Percentiles rank a stretch among this genome's conserved stretches.
phyloP scores from a whole-genome alignment of 2,797 vertebrate genomes.

The Hybognathus amarus region DNA sequence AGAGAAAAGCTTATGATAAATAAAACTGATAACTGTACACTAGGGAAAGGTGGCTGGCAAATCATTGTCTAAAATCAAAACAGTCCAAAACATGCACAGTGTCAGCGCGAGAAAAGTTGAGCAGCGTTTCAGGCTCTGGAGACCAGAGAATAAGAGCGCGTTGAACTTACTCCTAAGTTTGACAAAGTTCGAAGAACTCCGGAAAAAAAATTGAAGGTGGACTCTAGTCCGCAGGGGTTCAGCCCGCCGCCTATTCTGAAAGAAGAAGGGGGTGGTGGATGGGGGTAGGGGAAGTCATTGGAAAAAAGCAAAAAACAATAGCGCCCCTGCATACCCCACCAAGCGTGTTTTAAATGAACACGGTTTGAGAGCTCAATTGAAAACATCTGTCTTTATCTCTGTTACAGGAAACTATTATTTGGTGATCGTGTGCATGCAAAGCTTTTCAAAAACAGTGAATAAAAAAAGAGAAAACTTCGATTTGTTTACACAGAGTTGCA shows the following conservation, averaged over 20 bases:
- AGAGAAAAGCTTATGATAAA: constrained; percentile 71
- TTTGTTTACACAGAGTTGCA: not conserved
- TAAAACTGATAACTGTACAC: constrained; percentile 67
- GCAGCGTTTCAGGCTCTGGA: constrained; percentile 32
- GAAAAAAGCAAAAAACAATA: constrained; percentile 44
- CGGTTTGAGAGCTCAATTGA: not conserved
- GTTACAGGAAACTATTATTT: constrained; percentile 24
- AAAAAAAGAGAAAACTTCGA: not conserved
- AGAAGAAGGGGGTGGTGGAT: constrained; percentile 40
- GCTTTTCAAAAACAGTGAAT: not conserved
- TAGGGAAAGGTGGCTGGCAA: constrained; percentile 53
- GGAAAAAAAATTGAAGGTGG: constrained; percentile 65
- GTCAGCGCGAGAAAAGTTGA: constrained; percentile 48
- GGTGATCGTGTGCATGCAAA: not conserved
- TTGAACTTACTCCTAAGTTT: constrained; percentile 58
- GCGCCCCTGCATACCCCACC: constrained; percentile 43
- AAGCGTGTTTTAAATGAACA: constrained; percentile 28
- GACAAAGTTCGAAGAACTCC: constrained; percentile 71
- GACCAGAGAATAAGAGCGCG: constrained; percentile 12
- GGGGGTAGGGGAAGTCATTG: constrained; percentile 50
- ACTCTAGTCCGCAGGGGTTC: constrained; percentile 49
- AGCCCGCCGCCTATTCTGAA: constrained; percentile 11
- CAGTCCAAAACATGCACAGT: constrained; percentile 2
- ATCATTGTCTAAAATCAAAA: constrained; percentile 62
- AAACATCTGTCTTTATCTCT: constrained; percentile 33